These are phyloP conservation scores for roundworm (Caenorhabditis elegans) DNA, from an alignment of 1,140 invertebrate genomes.

Conservation along the genomic window WBcel235 BX284602.5:7411501-7412000, in stretches of 20 bases:
- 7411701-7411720: too few species aligned
- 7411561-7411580: too few species aligned
- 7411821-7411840: neutral
- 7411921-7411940: neutral
- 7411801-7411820: constrained; percentile 3
- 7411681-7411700: too few species aligned
- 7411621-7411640: neutral
- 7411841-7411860: neutral
- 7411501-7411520: neutral
- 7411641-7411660: neutral
- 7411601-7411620: too few species aligned
- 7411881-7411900: constrained; percentile 33
- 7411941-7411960: constrained; percentile 3
- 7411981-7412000: neutral
- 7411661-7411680: too few species aligned
- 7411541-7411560: neutral
- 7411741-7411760: neutral
- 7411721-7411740: neutral
- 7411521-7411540: neutral
- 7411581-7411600: too few species aligned
- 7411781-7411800: neutral
- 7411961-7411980: constrained; percentile 7
- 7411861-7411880: constrained; percentile 27
- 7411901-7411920: constrained; percentile 29
- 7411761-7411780: too few species aligned